Base-by-base conservation (phyloP, 2,797 vertebrate species). In the Tauraco hartlaubi region DNA sequence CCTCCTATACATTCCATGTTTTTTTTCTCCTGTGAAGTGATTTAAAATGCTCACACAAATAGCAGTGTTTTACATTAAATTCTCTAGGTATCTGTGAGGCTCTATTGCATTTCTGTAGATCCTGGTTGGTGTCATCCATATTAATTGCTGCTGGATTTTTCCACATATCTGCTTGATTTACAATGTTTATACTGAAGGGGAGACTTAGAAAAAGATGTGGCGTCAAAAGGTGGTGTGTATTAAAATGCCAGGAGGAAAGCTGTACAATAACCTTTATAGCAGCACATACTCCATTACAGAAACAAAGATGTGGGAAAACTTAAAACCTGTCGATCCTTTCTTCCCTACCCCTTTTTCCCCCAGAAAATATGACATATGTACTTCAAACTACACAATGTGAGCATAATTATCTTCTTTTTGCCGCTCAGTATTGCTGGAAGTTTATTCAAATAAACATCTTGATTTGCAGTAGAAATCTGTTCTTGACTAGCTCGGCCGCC, bases 141-240 rank as follows among this genome's bases (percentile, higher is more conserved):
- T 87, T 85, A 82, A 85, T 67, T 81, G 35, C 29, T 72, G 14
- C 43, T 74, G n/a, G 43, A 51, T 85, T 88, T 93, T 89, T 91
- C 71, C 28, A 46, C n/a, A 41, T 22, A 73, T 68, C 28, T 54
- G 59, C 37, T 75, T 23, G 58, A 46, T 63, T 88, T 59, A n/a
- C 35, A 62, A 3, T 31, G 25, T 71, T 78, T 83, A 20, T 48
- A 59, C 35, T 68, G 41, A 76, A 90, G 11, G 33, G 71, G 63
- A 89, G 28, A 67, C 23, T 56, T 90, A 79, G 77, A 83, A 80
- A 85, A 91, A 85, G 52, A 63, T 83, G 37, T 33, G 15, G 58
- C 76, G 46, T 83, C 49, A 90, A 90, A 94, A 82, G 44, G 13
- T 71, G 44, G 8, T n/a, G 19, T n/a, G 8, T 66, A 67, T 68